Evolutionary conservation across 2,888 invertebrate species (phyloP).

Genomic region (Carcina quercana): DNA sequence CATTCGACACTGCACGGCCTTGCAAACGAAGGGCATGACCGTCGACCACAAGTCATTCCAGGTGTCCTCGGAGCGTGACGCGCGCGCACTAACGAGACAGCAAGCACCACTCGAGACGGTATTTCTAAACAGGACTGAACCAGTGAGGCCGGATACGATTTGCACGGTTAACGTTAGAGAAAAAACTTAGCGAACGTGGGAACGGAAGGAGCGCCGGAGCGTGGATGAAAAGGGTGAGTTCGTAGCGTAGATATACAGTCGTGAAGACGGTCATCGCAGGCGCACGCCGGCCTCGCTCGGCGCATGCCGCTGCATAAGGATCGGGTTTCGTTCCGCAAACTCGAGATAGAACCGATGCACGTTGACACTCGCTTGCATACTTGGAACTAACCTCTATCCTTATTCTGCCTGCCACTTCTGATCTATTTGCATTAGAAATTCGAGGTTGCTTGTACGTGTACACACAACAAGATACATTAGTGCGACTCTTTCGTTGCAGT

Average conservation of each 20-base stretch:
- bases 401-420: slow-evolving; percentile 40
- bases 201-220: slow-evolving; percentile 26
- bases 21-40: slow-evolving; percentile 34
- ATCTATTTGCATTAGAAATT: slow-evolving; percentile 55
- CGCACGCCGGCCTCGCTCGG: slow-evolving; percentile 52
- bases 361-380: slow-evolving; percentile 42
- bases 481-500: no score
- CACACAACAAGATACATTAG: slow-evolving; percentile 45
- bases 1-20: slow-evolving; percentile 39
- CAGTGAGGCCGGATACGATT: slow-evolving; percentile 14
- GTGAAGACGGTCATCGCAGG: slow-evolving; percentile 20
- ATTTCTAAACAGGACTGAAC: slow-evolving; percentile 15
- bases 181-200: slow-evolving; percentile 25
- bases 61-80: slow-evolving; percentile 29
- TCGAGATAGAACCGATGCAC: slow-evolving; percentile 57
- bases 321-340: slow-evolving; percentile 70
- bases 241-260: slow-evolving; percentile 15
- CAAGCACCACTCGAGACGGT: slow-evolving; percentile 9
- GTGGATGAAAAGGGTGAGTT: slow-evolving; percentile 20
- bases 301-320: slow-evolving; percentile 53
- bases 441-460: slow-evolving; percentile 46
- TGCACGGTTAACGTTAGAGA: slow-evolving; percentile 8
- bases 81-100: slow-evolving; percentile 18
- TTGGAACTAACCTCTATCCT: slow-evolving; percentile 46
- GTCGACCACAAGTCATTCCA: slow-evolving; percentile 23